Conservation (phyloP, 2,888 invertebrate species). For the Ischnura elegans region DNA sequence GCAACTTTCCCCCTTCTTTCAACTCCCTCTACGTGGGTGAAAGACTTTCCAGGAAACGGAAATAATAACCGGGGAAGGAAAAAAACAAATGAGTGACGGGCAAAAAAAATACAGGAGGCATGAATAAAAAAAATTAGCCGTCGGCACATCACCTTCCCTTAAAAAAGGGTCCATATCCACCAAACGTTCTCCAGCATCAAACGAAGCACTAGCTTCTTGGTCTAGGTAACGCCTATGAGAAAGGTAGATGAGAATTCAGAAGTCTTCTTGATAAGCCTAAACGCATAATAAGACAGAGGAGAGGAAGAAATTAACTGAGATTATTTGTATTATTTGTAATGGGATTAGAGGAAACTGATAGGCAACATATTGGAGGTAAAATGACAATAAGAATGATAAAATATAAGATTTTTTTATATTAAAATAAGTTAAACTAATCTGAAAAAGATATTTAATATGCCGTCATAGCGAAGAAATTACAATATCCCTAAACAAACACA, state of each 20-base stretch:
- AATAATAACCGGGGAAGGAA: background rate
- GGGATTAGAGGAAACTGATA: too few species aligned
- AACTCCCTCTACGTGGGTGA: background rate
- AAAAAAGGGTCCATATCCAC: background rate
- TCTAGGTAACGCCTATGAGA: background rate
- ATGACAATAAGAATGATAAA: too few species aligned
- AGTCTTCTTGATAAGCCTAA: too few species aligned
- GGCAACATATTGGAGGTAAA: too few species aligned
- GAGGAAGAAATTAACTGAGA: too few species aligned
- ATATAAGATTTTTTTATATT: too few species aligned
- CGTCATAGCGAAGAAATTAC: too few species aligned
- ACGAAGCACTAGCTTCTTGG: background rate
- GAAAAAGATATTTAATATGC: too few species aligned
- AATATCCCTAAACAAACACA: too few species aligned
- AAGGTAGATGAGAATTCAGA: background rate
- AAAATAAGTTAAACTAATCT: too few species aligned
- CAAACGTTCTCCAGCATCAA: background rate
- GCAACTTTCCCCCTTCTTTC: background rate
- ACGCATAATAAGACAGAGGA: too few species aligned
- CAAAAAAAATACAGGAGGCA: slow-evolving; percentile 14
- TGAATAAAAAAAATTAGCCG: background rate
- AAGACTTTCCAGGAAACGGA: slow-evolving; percentile 19
- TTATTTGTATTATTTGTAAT: too few species aligned
- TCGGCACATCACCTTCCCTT: slow-evolving; percentile 6
- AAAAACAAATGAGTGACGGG: background rate